phyloP scores from a whole-genome alignment of 2,888 invertebrate genomes.

The Lycocerus yunnanus region DNA sequence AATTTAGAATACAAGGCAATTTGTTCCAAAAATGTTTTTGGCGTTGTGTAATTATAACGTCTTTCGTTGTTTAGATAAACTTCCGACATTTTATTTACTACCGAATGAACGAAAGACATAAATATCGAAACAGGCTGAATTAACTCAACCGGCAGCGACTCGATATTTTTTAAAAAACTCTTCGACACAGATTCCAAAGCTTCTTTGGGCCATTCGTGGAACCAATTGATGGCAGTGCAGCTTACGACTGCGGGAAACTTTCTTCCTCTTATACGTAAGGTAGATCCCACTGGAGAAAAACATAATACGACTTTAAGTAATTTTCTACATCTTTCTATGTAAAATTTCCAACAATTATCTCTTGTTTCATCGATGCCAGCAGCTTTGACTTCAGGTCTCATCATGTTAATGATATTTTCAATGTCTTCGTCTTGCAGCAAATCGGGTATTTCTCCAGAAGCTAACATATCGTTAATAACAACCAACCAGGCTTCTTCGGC shows the following conservation, averaged over 20 bases:
- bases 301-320: conserved; percentile 80
- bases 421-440: conserved; percentile 88
- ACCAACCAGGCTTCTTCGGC: conserved; percentile 90
- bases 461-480: conserved; percentile 89
- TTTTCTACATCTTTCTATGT: conserved; percentile 85
- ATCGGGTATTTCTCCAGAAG: conserved; percentile 93
- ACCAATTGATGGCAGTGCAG: conserved; percentile 94
- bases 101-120: conserved; percentile 89
- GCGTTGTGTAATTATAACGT: conserved; percentile 94
- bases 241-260: conserved; percentile 95
- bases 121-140: conserved; percentile 75
- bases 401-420: conserved; percentile 80
- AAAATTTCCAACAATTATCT: conserved; percentile 95
- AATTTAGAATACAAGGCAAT: conserved; percentile 81
- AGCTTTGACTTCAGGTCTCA: conserved; percentile 80
- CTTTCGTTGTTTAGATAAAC: conserved; percentile 82
- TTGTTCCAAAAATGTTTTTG: conserved; percentile 93
- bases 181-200: conserved; percentile 88
- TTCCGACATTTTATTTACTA: conserved; percentile 84
- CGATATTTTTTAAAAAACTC: conserved; percentile 78
- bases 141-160: conserved; percentile 68
- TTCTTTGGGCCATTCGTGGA: conserved; percentile 94
- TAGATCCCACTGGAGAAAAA: conserved; percentile 93
- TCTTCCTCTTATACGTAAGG: conserved; percentile 81
- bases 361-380: conserved; percentile 81